These are phyloP conservation scores for Actinemys pallida DNA, from an alignment of 2,113 vertebrate species.

Conservation along the genomic window DNA sequence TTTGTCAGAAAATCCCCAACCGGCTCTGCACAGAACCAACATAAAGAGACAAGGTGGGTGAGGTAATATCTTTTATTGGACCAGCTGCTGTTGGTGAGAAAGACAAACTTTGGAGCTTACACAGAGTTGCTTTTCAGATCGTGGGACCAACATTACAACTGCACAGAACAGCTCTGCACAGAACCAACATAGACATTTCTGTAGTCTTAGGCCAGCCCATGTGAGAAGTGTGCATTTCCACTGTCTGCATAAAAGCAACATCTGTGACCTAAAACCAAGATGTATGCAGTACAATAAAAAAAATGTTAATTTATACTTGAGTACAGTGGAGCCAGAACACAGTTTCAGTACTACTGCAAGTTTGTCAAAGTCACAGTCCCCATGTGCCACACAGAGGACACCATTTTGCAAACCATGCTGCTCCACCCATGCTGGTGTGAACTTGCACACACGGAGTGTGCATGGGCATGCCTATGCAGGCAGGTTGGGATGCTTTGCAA, in stretches of 20 bases:
- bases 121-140: neutral
- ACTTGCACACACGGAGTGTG: no score
- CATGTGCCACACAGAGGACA: no score
- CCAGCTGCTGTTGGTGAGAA: neutral
- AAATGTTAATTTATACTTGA: constrained; percentile 42
- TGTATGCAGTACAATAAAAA: constrained; percentile 66
- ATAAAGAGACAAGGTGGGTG: no score
- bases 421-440: no score
- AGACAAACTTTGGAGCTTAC: neutral
- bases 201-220: constrained; percentile 68
- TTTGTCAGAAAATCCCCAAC: constrained; percentile 39
- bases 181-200: constrained; percentile 39
- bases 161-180: no score
- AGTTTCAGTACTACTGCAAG: neutral
- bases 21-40: neutral
- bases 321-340: neutral
- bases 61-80: no score
- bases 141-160: neutral
- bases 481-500: no score
- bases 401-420: no score
- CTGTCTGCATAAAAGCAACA: constrained; percentile 37
- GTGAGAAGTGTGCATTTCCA: constrained; percentile 68
- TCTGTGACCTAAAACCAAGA: no score
- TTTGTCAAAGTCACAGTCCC: no score
- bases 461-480: no score